Evolutionary conservation across 2,888 invertebrate species (phyloP).

Genomic region (Parnassius smintheus): DNA sequence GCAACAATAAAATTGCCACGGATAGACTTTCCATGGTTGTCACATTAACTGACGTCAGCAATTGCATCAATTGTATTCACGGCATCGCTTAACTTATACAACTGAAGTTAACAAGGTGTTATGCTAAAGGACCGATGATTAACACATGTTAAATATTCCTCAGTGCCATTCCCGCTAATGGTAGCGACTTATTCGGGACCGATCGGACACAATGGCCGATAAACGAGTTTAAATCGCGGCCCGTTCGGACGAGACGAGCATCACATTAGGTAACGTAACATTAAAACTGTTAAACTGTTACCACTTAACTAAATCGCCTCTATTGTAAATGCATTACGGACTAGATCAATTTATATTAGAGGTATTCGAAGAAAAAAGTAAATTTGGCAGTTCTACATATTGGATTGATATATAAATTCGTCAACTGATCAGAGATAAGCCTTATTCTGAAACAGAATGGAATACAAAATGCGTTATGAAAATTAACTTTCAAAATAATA

Average conservation of each 20-base stretch:
- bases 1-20: too few species aligned
- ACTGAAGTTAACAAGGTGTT: too few species aligned
- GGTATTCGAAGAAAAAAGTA: conserved; percentile 26
- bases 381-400: conserved; percentile 41
- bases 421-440: conserved; percentile 41
- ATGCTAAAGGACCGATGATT: too few species aligned
- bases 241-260: conserved; percentile 63
- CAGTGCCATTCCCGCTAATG: conserved; percentile 47
- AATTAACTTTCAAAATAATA: too few species aligned
- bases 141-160: conserved; percentile 36
- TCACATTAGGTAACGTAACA: conserved; percentile 54
- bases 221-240: conserved; percentile 72
- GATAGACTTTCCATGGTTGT: too few species aligned
- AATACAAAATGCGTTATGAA: too few species aligned
- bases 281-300: conserved; percentile 27
- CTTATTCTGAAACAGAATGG: neutral
- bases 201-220: conserved; percentile 57
- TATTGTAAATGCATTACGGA: conserved; percentile 38
- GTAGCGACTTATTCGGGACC: conserved; percentile 53
- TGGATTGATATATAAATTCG: conserved; percentile 55
- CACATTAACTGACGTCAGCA: too few species aligned
- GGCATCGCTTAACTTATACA: too few species aligned
- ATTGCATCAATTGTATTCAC: too few species aligned
- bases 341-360: conserved; percentile 31
- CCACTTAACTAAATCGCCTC: conserved; percentile 29